phyloP scores from a whole-genome alignment of 1,140 invertebrate genomes.

The Drosophila punjabiensis region DNA sequence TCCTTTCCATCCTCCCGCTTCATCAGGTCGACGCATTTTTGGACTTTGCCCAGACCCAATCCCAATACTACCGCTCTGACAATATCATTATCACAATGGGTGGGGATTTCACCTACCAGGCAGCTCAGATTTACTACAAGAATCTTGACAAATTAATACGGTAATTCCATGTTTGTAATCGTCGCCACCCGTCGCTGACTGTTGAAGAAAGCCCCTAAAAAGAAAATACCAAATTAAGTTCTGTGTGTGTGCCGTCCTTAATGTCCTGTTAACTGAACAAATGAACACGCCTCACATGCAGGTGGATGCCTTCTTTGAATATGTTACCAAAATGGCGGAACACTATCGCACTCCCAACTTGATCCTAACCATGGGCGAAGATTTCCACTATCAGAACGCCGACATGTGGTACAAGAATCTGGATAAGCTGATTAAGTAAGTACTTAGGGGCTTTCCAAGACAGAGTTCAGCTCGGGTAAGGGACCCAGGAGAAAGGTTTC shows the following conservation, averaged over 20 bases:
- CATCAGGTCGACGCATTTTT: conserved; percentile 88
- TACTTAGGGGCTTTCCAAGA: conserved; percentile 68
- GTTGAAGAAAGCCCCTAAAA: conserved; percentile 66
- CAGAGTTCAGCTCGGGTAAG: conserved; percentile 10
- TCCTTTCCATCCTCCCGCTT: conserved; percentile 2
- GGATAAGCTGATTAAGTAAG: conserved; percentile 94
- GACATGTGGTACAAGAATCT: conserved; percentile 94
- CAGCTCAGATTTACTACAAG: conserved; percentile 93
- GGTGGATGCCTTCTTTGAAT: conserved; percentile 88
- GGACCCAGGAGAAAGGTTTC: neutral
- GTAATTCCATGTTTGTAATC: conserved; percentile 86
- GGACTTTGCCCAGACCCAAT: conserved; percentile 87
- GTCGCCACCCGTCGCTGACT: conserved; percentile 2
- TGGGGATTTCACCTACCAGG: conserved; percentile 96
- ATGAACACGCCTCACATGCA: conserved; percentile 57
- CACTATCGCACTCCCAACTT: conserved; percentile 90
- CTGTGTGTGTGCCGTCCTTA: conserved; percentile 8
- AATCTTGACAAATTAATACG: conserved; percentile 96
- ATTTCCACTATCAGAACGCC: conserved; percentile 96
- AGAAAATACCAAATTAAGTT: conserved; percentile 27
- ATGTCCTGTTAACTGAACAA: neutral
- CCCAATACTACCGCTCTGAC: conserved; percentile 88
- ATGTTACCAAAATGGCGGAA: conserved; percentile 86
- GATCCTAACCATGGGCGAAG: conserved; percentile 95
- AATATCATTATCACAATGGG: conserved; percentile 97